These are phyloP conservation scores for Oplegnathus fasciatus DNA, from an alignment of 2,113 vertebrate genomes.

Conservation along the genomic window DNA sequence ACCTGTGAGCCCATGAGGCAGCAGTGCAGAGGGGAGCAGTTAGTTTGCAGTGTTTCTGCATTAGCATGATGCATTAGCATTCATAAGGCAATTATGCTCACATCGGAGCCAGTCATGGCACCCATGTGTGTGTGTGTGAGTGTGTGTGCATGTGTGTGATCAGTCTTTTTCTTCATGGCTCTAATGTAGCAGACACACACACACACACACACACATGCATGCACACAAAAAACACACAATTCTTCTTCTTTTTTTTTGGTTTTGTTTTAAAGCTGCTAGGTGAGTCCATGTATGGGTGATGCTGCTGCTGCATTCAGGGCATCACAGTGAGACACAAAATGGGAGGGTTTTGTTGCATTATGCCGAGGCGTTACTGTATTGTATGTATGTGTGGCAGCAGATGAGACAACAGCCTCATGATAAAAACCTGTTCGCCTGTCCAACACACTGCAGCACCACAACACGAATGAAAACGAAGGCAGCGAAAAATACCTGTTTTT, in stretches of 20 bases:
- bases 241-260: neutral
- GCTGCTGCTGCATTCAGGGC: conserved; percentile 60
- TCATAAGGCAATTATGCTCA: conserved; percentile 67
- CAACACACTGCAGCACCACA: conserved; percentile 62
- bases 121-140: neutral
- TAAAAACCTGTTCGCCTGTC: conserved; percentile 32
- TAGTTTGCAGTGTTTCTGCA: conserved; percentile 67
- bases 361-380: conserved; percentile 56
- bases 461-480: conserved; percentile 51
- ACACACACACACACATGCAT: neutral
- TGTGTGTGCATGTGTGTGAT: neutral
- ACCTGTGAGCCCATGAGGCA: conserved; percentile 57
- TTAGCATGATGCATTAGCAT: conserved; percentile 73
- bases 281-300: conserved; percentile 50
- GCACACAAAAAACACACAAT: neutral
- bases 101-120: conserved; percentile 30
- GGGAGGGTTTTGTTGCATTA: conserved; percentile 70
- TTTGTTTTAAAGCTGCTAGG: conserved; percentile 23
- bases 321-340: conserved; percentile 58
- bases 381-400: conserved; percentile 37
- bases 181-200: neutral
- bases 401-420: conserved; percentile 22
- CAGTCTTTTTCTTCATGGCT: neutral
- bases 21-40: conserved; percentile 18
- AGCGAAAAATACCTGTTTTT: conserved; percentile 42